Evolutionary conservation across 1,140 invertebrate genomes (phyloP).

Genomic region (Olivierus martensii): DNA sequence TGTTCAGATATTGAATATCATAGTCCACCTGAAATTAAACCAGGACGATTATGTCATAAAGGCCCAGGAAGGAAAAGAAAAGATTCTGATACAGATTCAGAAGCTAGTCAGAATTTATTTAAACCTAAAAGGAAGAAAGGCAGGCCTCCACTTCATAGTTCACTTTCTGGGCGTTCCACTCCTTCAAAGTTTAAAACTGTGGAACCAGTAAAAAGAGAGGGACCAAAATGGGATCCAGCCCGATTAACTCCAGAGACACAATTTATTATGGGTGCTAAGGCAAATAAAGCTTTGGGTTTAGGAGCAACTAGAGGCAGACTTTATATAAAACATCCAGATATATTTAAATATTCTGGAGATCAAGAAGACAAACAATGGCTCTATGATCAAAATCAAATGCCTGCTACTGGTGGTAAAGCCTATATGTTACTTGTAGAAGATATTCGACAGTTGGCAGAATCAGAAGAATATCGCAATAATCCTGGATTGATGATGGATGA

Average conservation of each 20-base stretch:
- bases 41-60: conserved; percentile 30
- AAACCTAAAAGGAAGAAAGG: conserved; percentile 26
- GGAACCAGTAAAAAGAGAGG: conserved; percentile 34
- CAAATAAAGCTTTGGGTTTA: conserved; percentile 54
- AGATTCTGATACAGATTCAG: conserved; percentile 44
- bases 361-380: conserved; percentile 71
- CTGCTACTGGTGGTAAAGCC: conserved; percentile 58
- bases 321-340: conserved; percentile 59
- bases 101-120: conserved; percentile 28
- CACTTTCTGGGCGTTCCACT: conserved; percentile 26
- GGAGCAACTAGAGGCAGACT: conserved; percentile 55
- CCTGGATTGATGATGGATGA: conserved; percentile 46
- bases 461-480: conserved; percentile 53
- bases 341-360: conserved; percentile 61
- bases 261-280: conserved; percentile 60
- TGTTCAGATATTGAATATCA: conserved; percentile 25
- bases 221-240: conserved; percentile 56
- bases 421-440: conserved; percentile 68
- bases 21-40: conserved; percentile 16
- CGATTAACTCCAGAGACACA: conserved; percentile 48
- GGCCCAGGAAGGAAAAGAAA: conserved; percentile 42
- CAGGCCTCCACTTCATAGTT: conserved; percentile 24
- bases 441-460: conserved; percentile 52
- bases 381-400: conserved; percentile 54
- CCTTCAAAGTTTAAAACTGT: conserved; percentile 26